A percentile compares a stretch with the other conserved stretches of the same genome.
Conservation (phyloP, 2,888 invertebrate species). For the Pseudolycoriella hygida region DNA sequence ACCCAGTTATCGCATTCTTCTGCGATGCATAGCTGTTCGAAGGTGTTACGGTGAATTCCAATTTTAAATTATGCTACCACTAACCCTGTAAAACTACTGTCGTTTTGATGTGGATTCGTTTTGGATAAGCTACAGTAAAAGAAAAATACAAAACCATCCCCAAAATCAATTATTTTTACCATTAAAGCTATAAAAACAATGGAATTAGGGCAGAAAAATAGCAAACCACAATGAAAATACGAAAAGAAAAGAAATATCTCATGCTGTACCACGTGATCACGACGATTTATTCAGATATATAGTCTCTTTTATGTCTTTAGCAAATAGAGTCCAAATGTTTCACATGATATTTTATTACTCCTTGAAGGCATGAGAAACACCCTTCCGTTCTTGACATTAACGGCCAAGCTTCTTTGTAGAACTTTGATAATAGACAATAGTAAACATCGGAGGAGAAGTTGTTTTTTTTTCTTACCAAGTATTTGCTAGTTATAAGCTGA, state of each 20-base stretch:
- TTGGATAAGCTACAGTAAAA: no score
- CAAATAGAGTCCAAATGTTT: constrained; percentile 5
- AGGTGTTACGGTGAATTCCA: no score
- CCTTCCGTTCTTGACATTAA: constrained; percentile 9
- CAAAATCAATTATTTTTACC: no score
- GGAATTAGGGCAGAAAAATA: not conserved
- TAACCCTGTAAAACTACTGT: no score
- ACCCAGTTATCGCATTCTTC: no score
- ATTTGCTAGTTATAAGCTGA: no score
- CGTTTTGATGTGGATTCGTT: no score
- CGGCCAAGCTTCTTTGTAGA: constrained; percentile 8
- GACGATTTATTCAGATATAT: not conserved
- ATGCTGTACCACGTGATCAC: not conserved
- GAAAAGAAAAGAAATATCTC: not conserved
- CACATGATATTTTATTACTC: constrained; percentile 3
- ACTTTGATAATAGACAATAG: not conserved
- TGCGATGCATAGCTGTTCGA: no score
- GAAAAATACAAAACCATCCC: no score
- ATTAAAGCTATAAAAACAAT: not conserved
- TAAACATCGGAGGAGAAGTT: no score
- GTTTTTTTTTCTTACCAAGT: no score
- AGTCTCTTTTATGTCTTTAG: not conserved
- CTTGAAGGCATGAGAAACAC: constrained; percentile 5
- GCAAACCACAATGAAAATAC: not conserved
- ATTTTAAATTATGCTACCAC: no score